phyloP scores from a whole-genome alignment of 2,888 invertebrate species.

The Hirtodrosophila duncani region DNA sequence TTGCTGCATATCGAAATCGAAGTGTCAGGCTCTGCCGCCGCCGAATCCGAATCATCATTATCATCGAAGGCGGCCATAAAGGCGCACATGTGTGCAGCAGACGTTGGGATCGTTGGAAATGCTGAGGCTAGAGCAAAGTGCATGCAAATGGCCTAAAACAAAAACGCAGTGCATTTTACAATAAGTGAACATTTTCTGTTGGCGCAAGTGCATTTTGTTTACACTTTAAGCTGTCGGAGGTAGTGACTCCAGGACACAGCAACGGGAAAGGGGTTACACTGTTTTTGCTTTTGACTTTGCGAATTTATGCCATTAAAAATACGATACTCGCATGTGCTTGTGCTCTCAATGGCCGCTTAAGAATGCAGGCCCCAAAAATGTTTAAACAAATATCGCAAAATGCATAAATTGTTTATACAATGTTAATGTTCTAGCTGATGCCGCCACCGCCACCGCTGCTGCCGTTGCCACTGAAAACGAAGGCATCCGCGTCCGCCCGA shows the following conservation, averaged over 20 bases:
- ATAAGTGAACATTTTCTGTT: conserved; percentile 60
- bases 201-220: conserved; percentile 57
- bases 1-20: conserved; percentile 69
- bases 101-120: conserved; percentile 42
- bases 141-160: conserved; percentile 62
- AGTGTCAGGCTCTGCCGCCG: conserved; percentile 58
- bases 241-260: not conserved
- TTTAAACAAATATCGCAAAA: conserved; percentile 56
- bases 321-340: too few species aligned
- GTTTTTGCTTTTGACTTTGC: conserved; percentile 47
- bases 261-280: not conserved
- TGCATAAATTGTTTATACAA: conserved; percentile 26
- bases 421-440: too few species aligned
- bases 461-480: too few species aligned
- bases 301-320: conserved; percentile 59
- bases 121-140: conserved; percentile 58
- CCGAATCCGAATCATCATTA: conserved; percentile 21
- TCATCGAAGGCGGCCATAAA: conserved; percentile 63
- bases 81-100: conserved; percentile 69
- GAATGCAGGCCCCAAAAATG: conserved; percentile 49
- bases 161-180: conserved; percentile 47
- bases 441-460: too few species aligned
- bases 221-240: conserved; percentile 62
- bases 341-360: conserved; percentile 66
- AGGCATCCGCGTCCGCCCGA: conserved; percentile 19